A percentile compares a stretch with the other conserved stretches of the same genome.
Conservation (phyloP, 2,888 invertebrate species). For the Drosophila silvestris region DNA sequence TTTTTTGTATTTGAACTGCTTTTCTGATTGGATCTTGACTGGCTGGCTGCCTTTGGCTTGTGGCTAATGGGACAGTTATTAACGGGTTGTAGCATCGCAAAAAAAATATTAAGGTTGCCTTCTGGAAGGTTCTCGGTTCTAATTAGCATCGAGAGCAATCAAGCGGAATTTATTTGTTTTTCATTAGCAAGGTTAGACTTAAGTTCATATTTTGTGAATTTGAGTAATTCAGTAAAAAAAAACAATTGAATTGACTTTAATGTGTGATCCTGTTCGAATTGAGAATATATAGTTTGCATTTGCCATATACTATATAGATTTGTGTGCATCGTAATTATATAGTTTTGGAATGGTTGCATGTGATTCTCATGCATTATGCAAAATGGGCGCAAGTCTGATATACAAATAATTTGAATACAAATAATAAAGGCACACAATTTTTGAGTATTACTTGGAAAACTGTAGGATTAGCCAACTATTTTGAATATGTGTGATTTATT, state of each 20-base stretch:
- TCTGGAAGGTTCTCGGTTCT: slow-evolving; percentile 44
- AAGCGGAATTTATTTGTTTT: slow-evolving; percentile 44
- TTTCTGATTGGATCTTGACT: slow-evolving; percentile 51
- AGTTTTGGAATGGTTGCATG: slow-evolving; percentile 13
- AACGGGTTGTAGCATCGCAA: slow-evolving; percentile 42
- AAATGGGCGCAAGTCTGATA: background rate
- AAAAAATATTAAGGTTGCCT: slow-evolving; percentile 16
- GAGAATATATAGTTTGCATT: background rate
- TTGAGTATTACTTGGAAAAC: background rate
- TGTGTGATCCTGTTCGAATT: slow-evolving; percentile 33
- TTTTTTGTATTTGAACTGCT: slow-evolving; percentile 13
- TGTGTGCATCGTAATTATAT: slow-evolving; percentile 2
- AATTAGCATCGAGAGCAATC: slow-evolving; percentile 61
- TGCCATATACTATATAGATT: background rate
- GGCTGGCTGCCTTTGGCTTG: background rate
- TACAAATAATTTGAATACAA: background rate
- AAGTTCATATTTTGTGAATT: slow-evolving; percentile 12
- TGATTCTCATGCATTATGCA: slow-evolving; percentile 11
- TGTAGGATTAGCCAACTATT: background rate
- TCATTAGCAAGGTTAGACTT: slow-evolving; percentile 50
- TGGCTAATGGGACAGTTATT: slow-evolving; percentile 52
- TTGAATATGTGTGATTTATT: background rate
- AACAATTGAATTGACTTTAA: slow-evolving; percentile 49
- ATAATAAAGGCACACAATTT: background rate
- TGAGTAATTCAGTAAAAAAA: slow-evolving; percentile 21